phyloP scores from a whole-genome alignment of 2,113 vertebrate genomes.

The Crotalus helleri region DNA sequence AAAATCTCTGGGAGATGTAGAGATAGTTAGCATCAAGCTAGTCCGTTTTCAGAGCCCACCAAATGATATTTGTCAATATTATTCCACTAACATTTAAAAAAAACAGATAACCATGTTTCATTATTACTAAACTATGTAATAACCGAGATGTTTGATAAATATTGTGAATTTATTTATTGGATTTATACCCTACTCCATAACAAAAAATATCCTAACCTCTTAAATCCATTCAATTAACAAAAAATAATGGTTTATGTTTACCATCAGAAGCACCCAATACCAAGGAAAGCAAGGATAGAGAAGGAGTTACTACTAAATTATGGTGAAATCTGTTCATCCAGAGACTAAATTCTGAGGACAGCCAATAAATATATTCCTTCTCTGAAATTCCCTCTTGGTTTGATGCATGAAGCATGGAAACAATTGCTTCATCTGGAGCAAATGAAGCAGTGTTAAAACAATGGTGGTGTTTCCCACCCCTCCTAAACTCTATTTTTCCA shows the following conservation, averaged over 20 bases:
- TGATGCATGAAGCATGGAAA: slow-evolving; percentile 26
- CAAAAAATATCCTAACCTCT: too few species aligned
- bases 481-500: not conserved
- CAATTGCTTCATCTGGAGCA: not conserved
- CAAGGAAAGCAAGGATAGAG: not conserved
- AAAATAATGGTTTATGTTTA: not conserved
- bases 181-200: not conserved
- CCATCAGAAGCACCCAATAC: not conserved
- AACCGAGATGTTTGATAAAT: slow-evolving; percentile 28
- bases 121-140: slow-evolving; percentile 11
- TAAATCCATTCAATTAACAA: not conserved
- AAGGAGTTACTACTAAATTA: not conserved
- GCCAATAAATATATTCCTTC: slow-evolving; percentile 37
- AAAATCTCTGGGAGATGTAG: not conserved
- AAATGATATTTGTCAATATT: not conserved
- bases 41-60: not conserved
- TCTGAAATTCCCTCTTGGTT: slow-evolving; percentile 15
- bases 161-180: not conserved
- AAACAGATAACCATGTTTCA: not conserved
- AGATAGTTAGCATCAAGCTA: not conserved
- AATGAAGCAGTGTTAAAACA: slow-evolving; percentile 29
- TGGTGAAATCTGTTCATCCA: slow-evolving; percentile 34
- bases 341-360: slow-evolving; percentile 33
- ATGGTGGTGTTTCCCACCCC: not conserved
- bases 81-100: not conserved